These are phyloP conservation scores for Papio anubis DNA, from an alignment of 2,113 vertebrate genomes.

Conservation along the genomic window DNA sequence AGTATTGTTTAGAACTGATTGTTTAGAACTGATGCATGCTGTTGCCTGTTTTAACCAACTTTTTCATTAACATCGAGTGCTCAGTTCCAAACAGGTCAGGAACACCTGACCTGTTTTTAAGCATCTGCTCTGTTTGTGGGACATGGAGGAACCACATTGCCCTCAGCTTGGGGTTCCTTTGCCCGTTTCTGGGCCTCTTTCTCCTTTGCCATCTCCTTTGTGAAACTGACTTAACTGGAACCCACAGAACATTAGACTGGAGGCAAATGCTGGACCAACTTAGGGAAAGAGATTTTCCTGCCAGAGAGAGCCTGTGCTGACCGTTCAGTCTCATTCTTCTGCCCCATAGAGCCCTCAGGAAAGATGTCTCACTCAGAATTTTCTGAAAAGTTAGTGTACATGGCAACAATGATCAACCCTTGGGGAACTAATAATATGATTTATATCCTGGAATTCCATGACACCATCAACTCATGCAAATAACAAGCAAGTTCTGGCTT, in stretches of 20 bases:
- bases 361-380: conserved; percentile 36
- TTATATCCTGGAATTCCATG: conserved; percentile 52
- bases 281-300: neutral
- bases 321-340: neutral
- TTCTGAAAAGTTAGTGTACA: conserved; percentile 43
- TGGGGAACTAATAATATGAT: neutral
- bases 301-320: neutral
- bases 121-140: neutral
- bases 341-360: neutral
- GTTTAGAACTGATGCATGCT: neutral
- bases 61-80: neutral
- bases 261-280: neutral
- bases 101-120: neutral
- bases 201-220: neutral
- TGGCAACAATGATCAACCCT: conserved; percentile 3
- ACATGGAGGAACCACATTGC: neutral
- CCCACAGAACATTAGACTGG: neutral
- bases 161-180: neutral
- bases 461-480: neutral
- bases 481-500: neutral
- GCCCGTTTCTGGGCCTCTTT: neutral
- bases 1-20: neutral
- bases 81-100: neutral
- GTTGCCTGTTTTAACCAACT: neutral
- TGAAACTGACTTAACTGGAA: neutral